phyloP scores from a whole-genome alignment of 1,140 invertebrate genomes.

The Latrodectus geometricus region DNA sequence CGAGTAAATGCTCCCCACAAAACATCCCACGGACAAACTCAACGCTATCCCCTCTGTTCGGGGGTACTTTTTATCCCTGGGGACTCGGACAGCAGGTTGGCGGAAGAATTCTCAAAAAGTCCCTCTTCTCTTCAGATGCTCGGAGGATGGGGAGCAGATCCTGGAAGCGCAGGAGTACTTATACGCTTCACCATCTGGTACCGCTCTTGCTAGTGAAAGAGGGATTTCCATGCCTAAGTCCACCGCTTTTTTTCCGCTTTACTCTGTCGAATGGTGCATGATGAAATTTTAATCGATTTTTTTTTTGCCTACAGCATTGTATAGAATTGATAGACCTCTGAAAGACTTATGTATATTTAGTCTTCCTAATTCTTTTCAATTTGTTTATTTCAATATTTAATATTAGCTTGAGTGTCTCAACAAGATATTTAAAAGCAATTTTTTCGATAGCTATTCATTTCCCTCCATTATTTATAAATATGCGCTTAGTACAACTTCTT shows the following conservation, averaged over 20 bases:
- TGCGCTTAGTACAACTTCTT: too few relatives aligned
- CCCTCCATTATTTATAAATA: too few relatives aligned
- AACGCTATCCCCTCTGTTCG: not conserved
- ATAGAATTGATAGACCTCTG: not conserved
- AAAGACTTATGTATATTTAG: not conserved
- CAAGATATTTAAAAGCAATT: too few relatives aligned
- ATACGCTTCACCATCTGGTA: not conserved
- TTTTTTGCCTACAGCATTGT: not conserved
- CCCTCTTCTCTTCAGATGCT: not conserved
- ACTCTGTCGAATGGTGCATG: not conserved
- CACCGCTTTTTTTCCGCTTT: not conserved
- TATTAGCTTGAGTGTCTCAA: not conserved
- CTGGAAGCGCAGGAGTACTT: not conserved
- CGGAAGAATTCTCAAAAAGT: not conserved
- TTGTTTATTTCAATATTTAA: not conserved
- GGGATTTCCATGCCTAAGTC: not conserved
- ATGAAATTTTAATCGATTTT: constrained; percentile 2
- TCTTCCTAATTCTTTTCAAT: not conserved
- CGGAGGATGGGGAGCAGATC: not conserved
- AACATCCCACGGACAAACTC: not conserved
- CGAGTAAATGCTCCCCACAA: not conserved
- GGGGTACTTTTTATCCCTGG: not conserved
- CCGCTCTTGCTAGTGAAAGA: not conserved
- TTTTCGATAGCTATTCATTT: too few relatives aligned
- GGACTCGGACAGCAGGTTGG: not conserved